Evolutionary conservation across 2,113 vertebrate genomes (phyloP).

Genomic region (Rhizomys pruinosus): DNA sequence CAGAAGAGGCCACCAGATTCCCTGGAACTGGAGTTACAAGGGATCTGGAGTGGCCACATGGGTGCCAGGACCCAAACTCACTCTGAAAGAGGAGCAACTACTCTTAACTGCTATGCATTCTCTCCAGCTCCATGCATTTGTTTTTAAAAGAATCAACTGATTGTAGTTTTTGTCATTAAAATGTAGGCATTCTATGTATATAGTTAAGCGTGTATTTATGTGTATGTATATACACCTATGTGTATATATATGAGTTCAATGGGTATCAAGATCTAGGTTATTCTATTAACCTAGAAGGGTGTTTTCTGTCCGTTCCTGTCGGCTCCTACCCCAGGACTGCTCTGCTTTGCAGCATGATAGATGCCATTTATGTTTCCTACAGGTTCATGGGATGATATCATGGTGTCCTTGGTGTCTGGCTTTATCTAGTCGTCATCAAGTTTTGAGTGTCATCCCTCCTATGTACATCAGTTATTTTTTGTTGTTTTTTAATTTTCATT

Average conservation of each 20-base stretch:
- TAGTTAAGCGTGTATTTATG: neutral
- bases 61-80: neutral
- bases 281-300: neutral
- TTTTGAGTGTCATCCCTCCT: neutral
- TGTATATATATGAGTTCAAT: neutral
- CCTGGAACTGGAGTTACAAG: neutral
- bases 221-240: no score
- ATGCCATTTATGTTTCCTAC: neutral
- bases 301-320: neutral
- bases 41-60: neutral
- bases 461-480: neutral
- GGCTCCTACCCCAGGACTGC: neutral
- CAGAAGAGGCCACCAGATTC: neutral
- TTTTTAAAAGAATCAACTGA: neutral
- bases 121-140: neutral
- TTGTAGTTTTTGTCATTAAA: neutral
- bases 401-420: neutral
- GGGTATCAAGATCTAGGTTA: neutral
- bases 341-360: neutral
- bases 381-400: neutral
- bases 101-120: neutral
- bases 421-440: rapidly evolving
- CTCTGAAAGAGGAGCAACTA: neutral
- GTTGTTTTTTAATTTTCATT: neutral
- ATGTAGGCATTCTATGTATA: neutral